phyloP scores from a whole-genome alignment of 2,888 invertebrate genomes.

The Bombylius discolor region DNA sequence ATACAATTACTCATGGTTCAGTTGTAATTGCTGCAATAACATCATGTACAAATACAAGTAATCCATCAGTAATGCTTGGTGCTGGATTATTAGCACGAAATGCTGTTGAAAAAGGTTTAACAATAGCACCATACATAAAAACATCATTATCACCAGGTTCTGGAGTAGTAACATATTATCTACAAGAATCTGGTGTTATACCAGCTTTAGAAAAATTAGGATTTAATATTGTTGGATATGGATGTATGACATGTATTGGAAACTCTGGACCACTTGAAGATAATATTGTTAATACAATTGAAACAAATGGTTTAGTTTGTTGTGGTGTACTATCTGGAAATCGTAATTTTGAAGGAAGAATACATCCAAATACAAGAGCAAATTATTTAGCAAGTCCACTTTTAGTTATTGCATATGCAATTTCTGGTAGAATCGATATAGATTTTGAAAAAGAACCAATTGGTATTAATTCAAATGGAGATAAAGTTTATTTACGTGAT shows the following conservation, averaged over 20 bases:
- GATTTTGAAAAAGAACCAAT: slow-evolving; percentile 83
- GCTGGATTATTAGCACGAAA: slow-evolving; percentile 90
- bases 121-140: slow-evolving; percentile 86
- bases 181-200: slow-evolving; percentile 77
- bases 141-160: slow-evolving; percentile 94
- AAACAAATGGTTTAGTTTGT: slow-evolving; percentile 87
- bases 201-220: slow-evolving; percentile 76
- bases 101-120: slow-evolving; percentile 81
- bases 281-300: slow-evolving; percentile 80
- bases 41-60: slow-evolving; percentile 95
- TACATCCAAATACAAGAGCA: slow-evolving; percentile 92
- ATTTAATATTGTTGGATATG: slow-evolving; percentile 94
- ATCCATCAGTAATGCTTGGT: slow-evolving; percentile 96
- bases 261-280: slow-evolving; percentile 94
- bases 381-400: slow-evolving; percentile 97
- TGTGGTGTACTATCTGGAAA: slow-evolving; percentile 95
- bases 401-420: slow-evolving; percentile 92
- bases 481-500: slow-evolving; percentile 70
- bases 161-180: slow-evolving; percentile 77
- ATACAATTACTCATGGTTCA: slow-evolving; percentile 73
- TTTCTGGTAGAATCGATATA: slow-evolving; percentile 88
- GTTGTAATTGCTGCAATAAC: slow-evolving; percentile 97
- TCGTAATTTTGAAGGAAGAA: slow-evolving; percentile 94
- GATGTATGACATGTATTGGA: slow-evolving; percentile 99
- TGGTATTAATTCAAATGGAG: slow-evolving; percentile 55